These are phyloP conservation scores for Styela clava DNA, from an alignment of 23 tunicate genomes.

Conservation along the genomic window DNA sequence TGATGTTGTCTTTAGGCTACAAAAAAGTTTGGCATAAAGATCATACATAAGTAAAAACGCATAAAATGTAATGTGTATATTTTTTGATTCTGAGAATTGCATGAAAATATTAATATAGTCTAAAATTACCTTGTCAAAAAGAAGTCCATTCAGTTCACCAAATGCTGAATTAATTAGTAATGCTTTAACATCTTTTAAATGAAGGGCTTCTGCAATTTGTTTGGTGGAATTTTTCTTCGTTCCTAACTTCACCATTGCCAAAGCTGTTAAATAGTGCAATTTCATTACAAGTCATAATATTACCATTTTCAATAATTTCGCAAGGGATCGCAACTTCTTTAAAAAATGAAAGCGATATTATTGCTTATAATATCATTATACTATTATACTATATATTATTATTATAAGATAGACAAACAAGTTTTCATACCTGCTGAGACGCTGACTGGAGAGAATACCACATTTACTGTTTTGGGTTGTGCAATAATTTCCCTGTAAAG, in stretches of 20 bases:
- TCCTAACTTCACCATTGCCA: conserved; percentile 82
- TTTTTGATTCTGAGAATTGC: too few relatives aligned
- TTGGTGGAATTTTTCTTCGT: conserved; percentile 66
- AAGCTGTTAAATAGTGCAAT: conserved; percentile 30
- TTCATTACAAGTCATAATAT: background rate
- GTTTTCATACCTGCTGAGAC: conserved; percentile 69
- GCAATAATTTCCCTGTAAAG: conserved; percentile 52
- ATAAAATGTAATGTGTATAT: too few relatives aligned
- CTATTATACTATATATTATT: too few relatives aligned
- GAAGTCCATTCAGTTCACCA: conserved; percentile 71
- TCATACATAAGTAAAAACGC: too few relatives aligned
- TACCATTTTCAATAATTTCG: background rate
- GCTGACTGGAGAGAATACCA: conserved; percentile 80
- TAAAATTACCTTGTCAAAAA: conserved; percentile 76
- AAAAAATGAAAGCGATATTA: background rate
- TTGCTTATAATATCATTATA: too few relatives aligned
- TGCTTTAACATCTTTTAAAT: conserved; percentile 49
- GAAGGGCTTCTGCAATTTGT: conserved; percentile 57
- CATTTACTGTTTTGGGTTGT: conserved; percentile 30
- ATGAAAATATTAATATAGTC: too few relatives aligned
- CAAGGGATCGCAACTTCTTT: background rate
- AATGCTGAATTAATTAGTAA: conserved; percentile 63
- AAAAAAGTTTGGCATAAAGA: conserved; percentile 2
- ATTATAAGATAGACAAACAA: conserved; percentile 41
- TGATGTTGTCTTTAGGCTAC: conserved; percentile 64